phyloP scores from a whole-genome alignment of 1,140 invertebrate genomes.

The Anastrepha ludens region DNA sequence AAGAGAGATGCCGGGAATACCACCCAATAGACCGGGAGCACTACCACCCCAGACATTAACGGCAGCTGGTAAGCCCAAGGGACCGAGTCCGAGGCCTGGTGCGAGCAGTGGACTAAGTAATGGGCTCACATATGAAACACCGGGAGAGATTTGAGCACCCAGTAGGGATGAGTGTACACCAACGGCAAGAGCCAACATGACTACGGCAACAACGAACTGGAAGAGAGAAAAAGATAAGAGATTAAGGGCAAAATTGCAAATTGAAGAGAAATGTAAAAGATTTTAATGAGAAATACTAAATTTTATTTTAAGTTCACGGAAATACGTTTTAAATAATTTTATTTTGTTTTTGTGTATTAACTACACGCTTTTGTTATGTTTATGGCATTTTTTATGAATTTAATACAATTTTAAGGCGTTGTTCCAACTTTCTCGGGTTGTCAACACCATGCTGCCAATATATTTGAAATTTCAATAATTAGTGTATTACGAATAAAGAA shows the following conservation, averaged over 20 bases:
- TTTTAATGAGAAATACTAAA: neutral
- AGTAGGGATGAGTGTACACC: constrained; percentile 70
- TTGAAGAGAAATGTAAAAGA: no score
- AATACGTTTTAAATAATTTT: neutral
- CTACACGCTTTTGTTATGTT: no score
- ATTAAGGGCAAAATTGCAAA: no score
- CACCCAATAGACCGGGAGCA: constrained; percentile 62
- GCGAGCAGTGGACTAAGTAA: constrained; percentile 59
- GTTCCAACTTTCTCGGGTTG: no score
- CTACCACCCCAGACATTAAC: constrained; percentile 63
- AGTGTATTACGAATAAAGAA: no score
- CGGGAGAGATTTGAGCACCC: constrained; percentile 63
- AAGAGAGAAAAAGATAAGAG: constrained; percentile 28
- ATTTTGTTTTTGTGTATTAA: neutral
- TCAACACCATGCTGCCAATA: no score
- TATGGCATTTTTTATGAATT: no score
- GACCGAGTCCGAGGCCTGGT: constrained; percentile 57
- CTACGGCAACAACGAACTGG: constrained; percentile 73
- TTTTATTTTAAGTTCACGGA: no score
- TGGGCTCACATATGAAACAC: constrained; percentile 68
- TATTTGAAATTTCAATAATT: no score
- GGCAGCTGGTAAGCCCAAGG: constrained; percentile 62
- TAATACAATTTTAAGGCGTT: no score
- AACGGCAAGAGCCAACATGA: constrained; percentile 73
- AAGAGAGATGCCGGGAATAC: constrained; percentile 67